Conservation (phyloP, 2,888 invertebrate genomes). For the Xiphydria camelus region DNA sequence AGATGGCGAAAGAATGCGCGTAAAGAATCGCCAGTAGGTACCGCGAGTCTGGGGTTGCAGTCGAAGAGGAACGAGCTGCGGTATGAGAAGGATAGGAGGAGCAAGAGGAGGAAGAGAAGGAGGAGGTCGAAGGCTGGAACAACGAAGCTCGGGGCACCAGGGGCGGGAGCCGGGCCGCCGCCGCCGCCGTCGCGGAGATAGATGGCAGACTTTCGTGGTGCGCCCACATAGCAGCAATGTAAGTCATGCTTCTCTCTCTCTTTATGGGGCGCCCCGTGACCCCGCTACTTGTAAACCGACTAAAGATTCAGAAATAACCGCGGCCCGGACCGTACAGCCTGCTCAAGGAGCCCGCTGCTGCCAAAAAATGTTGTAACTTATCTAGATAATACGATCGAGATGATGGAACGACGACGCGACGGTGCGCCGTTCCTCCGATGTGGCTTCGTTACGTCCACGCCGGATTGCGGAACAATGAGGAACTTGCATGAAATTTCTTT, state of each 20-base stretch:
- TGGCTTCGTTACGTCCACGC: no score
- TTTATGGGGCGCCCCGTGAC: slow-evolving; percentile 53
- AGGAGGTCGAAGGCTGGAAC: slow-evolving; percentile 22
- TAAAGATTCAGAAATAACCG: slow-evolving; percentile 54
- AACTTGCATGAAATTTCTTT: no score
- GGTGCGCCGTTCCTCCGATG: no score
- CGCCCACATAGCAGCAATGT: slow-evolving; percentile 51
- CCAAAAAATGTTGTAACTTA: slow-evolving; percentile 36
- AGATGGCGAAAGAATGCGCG: slow-evolving; percentile 32
- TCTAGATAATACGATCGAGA: slow-evolving; percentile 35
- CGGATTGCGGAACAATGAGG: no score
- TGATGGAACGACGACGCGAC: slow-evolving; percentile 27
- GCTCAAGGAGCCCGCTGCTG: slow-evolving; percentile 27
- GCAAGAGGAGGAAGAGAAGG: slow-evolving; percentile 21
- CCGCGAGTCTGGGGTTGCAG: neutral
- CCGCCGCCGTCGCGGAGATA: slow-evolving; percentile 32
- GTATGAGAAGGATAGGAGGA: slow-evolving; percentile 32
- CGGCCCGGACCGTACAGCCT: slow-evolving; percentile 20
- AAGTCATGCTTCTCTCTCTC: slow-evolving; percentile 55
- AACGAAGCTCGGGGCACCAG: slow-evolving; percentile 18
- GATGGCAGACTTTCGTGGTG: slow-evolving; percentile 47
- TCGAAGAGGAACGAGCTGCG: slow-evolving; percentile 19
- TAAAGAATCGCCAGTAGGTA: slow-evolving; percentile 26
- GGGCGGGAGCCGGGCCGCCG: slow-evolving; percentile 20
- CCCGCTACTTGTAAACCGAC: slow-evolving; percentile 56